These are phyloP conservation scores for Fukomys damarensis DNA, from an alignment of 2,113 vertebrate genomes.

Conservation along the genomic window DNA sequence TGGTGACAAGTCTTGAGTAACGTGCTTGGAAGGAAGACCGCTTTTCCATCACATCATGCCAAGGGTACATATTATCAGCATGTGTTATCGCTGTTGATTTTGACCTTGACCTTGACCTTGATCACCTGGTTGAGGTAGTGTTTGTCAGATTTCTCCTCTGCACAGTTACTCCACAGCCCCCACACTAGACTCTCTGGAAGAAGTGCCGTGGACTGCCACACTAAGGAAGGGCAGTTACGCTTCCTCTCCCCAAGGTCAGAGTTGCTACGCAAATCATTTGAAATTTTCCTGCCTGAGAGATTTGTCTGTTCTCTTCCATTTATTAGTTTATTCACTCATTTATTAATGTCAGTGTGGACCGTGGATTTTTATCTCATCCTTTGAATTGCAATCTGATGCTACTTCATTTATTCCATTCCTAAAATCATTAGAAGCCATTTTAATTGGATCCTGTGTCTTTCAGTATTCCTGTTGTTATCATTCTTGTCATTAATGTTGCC, in stretches of 20 bases:
- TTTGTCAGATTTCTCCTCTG: background rate
- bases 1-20: background rate
- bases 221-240: background rate
- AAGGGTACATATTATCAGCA: background rate
- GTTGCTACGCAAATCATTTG: background rate
- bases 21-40: background rate
- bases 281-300: constrained; percentile 20
- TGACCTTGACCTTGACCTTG: background rate
- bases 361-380: background rate
- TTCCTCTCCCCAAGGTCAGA: background rate
- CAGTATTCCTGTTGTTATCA: background rate
- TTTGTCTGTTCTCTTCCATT: background rate
- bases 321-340: background rate
- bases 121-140: background rate
- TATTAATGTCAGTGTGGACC: background rate
- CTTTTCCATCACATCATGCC: background rate
- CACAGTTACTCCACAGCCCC: background rate
- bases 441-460: background rate
- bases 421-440: background rate
- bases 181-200: background rate
- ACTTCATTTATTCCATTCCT: background rate
- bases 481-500: background rate
- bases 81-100: background rate
- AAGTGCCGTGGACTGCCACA: background rate
- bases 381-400: background rate